Evolutionary conservation across 2,113 vertebrate species (phyloP), one percentile per base, ranked within the genome.

Genomic region (Dunckerocampus dactyliophorus): DNA sequence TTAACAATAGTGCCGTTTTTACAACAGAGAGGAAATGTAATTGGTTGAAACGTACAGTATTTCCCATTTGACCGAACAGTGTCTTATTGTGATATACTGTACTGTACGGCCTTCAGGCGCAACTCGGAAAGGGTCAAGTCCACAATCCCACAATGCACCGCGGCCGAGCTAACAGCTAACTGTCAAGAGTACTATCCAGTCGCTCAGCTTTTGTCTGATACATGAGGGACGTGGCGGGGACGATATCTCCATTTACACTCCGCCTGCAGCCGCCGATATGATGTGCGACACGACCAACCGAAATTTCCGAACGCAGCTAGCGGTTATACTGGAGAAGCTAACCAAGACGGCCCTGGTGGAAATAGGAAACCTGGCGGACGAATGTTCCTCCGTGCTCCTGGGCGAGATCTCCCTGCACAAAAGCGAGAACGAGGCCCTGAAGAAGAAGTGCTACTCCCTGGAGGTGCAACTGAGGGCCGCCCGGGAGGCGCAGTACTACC

Each of bases 391-490:
- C 21, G 74, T 87, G 59, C 83, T 90, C 49, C 85, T 85, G 65
- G 62, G 83, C 50, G 91, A 92, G 79, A 83, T 91, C n/a, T 87
- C 86, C 1, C 82, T 85, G 47, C 87, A 89, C 70, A 88, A 87
- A 46, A 83, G 71, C 22, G 90, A 91, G 67, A 92, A 90, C 17
- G 85, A 91, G 65, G 84, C 86, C 46, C 71, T 92, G 72, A 90
- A 88, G 80, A 88, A 83, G 69, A 80, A 80, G 37, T 91, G 90
- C 8, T 80, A 77, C 60, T 81, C 87, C 0, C 78, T 91, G 77
- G 90, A 92, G 83, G 82, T 82, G 9, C 87, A 91, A 78, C 83
- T 91, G 52, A 83, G 82, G 64, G 85, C 87, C 1, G 88, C 87
- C 8, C 81, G 81, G 74, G 88, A 81, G 72, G 59, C 76, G 0